These are phyloP conservation scores for Elysia crispata DNA, from an alignment of 2,888 invertebrate genomes.

Conservation along the genomic window DNA sequence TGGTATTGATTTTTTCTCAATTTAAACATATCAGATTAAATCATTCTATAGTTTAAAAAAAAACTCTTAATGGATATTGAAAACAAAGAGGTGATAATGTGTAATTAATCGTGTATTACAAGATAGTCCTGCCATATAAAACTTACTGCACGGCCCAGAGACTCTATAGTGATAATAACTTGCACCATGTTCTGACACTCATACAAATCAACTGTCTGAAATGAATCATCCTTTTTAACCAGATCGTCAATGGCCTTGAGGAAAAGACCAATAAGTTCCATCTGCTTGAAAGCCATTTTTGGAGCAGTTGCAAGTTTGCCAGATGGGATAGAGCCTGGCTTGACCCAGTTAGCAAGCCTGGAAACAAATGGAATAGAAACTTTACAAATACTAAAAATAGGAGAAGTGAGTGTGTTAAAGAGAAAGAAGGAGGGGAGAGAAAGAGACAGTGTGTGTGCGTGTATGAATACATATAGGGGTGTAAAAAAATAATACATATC, in stretches of 20 bases:
- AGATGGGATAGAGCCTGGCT: slow-evolving; percentile 81
- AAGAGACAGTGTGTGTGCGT: no score
- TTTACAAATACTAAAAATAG: not conserved
- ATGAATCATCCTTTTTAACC: slow-evolving; percentile 79
- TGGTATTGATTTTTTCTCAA: no score
- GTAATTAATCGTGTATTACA: no score
- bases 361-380: not conserved
- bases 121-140: no score
- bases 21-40: no score
- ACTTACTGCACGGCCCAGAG: slow-evolving; percentile 46
- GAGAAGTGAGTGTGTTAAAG: not conserved
- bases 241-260: slow-evolving; percentile 85
- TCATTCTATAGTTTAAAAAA: no score
- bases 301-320: slow-evolving; percentile 52
- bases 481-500: no score
- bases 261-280: slow-evolving; percentile 91
- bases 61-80: no score
- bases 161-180: slow-evolving; percentile 83
- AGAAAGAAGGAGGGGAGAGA: no score
- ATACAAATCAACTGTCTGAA: slow-evolving; percentile 98
- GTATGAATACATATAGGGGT: no score
- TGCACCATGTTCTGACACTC: slow-evolving; percentile 97
- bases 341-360: slow-evolving; percentile 90
- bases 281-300: slow-evolving; percentile 87
- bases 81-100: no score